phyloP scores from a whole-genome alignment of 2,888 invertebrate species.

The Lochmaea crataegi region DNA sequence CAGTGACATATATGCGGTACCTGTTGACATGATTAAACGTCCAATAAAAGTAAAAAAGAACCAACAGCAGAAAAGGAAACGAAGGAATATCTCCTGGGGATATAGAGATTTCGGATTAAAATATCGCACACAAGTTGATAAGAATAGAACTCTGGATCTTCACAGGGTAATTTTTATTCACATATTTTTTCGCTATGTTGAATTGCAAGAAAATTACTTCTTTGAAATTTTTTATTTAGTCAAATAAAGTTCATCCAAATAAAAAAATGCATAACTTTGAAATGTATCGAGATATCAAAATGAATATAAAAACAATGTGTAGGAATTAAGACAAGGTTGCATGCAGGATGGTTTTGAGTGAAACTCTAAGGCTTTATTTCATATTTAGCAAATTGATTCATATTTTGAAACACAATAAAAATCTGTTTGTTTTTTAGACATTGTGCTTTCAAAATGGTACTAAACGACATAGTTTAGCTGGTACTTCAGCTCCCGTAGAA shows the following conservation, averaged over 20 bases:
- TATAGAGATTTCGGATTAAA: conserved; percentile 61
- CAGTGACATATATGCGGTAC: conserved; percentile 88
- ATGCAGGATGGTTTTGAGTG: too few species aligned
- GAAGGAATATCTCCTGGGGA: conserved; percentile 64
- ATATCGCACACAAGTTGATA: conserved; percentile 44
- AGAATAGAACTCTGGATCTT: conserved; percentile 45
- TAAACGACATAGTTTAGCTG: conserved; percentile 77
- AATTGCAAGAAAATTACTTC: too few species aligned
- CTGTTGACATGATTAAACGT: conserved; percentile 82
- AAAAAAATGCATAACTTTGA: too few species aligned
- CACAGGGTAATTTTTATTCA: conserved; percentile 46
- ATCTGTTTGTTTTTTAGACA: conserved; percentile 57
- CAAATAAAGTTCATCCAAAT: too few species aligned
- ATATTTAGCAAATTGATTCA: too few species aligned
- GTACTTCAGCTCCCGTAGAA: conserved; percentile 71
- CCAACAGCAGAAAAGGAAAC: conserved; percentile 48
- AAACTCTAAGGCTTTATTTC: too few species aligned
- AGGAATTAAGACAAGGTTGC: too few species aligned
- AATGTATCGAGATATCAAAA: too few species aligned
- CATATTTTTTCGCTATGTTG: neutral
- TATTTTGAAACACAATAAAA: neutral
- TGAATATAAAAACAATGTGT: too few species aligned
- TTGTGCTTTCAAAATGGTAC: conserved; percentile 56
- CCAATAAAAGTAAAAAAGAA: conserved; percentile 65
- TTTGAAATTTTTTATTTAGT: too few species aligned